Conservation (phyloP, 2,888 invertebrate species). For the Nycteola revayana region DNA sequence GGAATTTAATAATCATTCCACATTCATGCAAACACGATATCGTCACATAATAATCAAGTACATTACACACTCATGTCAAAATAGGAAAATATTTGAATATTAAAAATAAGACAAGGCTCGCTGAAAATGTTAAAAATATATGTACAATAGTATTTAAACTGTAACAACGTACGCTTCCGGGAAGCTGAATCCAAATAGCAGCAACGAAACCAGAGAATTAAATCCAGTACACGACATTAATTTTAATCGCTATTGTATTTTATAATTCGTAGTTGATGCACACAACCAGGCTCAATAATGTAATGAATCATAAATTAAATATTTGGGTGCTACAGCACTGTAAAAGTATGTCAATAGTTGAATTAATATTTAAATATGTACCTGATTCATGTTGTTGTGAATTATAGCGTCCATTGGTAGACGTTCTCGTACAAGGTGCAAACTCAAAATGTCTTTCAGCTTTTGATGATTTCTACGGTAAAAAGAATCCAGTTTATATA, state of each 20-base stretch:
- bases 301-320: conserved; percentile 29
- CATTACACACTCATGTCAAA: background rate
- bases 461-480: conserved; percentile 85
- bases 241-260: conserved; percentile 36
- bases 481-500: too few species aligned
- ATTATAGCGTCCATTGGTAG: conserved; percentile 89
- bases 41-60: too few species aligned
- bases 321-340: conserved; percentile 14
- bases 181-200: conserved; percentile 65
- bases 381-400: conserved; percentile 86
- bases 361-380: conserved; percentile 49
- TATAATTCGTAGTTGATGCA: conserved; percentile 25
- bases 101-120: too few species aligned
- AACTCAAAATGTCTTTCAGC: conserved; percentile 88
- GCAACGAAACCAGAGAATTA: conserved; percentile 56
- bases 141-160: conserved; percentile 40
- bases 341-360: too few species aligned
- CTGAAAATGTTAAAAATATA: conserved; percentile 14
- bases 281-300: conserved; percentile 22
- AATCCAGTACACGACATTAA: conserved; percentile 46
- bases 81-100: too few species aligned
- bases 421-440: conserved; percentile 90
- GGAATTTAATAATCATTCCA: conserved; percentile 21
- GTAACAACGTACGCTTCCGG: conserved; percentile 68
- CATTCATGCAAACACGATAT: conserved; percentile 23